A percentile compares a stretch with the other conserved stretches of the same genome.
These are phyloP conservation scores for Melolontha melolontha DNA, from an alignment of 2,888 invertebrate genomes.

Conservation along the genomic window DNA sequence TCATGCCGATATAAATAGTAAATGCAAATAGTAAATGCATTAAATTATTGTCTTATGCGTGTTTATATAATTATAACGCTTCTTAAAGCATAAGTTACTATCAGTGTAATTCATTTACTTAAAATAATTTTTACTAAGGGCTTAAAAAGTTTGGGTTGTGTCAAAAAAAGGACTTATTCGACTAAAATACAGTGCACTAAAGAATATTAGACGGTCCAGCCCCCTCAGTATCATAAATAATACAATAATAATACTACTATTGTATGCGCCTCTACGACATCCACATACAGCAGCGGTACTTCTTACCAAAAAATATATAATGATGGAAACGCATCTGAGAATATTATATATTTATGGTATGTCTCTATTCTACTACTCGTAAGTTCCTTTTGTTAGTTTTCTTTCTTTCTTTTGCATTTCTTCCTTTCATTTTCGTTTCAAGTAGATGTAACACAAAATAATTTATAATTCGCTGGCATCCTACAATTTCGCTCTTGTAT, in stretches of 20 bases:
- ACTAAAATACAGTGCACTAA: slow-evolving; percentile 33
- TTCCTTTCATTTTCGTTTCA: no score
- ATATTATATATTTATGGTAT: slow-evolving; percentile 38
- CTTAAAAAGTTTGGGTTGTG: background rate
- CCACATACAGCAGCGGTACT: slow-evolving; percentile 4
- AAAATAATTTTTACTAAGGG: no score
- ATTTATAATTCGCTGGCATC: slow-evolving; percentile 10
- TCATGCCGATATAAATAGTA: no score
- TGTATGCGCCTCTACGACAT: slow-evolving; percentile 34
- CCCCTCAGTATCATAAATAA: slow-evolving; percentile 38
- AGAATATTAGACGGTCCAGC: slow-evolving; percentile 37
- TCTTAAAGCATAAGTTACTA: no score
- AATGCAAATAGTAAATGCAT: no score
- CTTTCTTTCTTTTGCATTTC: slow-evolving; percentile 5
- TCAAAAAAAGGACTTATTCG: slow-evolving; percentile 17
- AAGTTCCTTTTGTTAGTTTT: slow-evolving; percentile 3
- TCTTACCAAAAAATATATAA: slow-evolving; percentile 15
- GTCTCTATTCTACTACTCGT: background rate
- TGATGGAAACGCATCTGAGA: slow-evolving; percentile 32
- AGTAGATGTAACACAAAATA: background rate
- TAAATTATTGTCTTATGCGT: no score
- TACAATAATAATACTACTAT: slow-evolving; percentile 40
- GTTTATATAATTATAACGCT: no score
- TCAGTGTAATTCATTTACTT: no score
- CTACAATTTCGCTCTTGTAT: slow-evolving; percentile 14